Evolutionary conservation across 2,797 vertebrate genomes (phyloP), one percentile per base, ranked within the genome.

Genomic region (Otolemur crassicaudatus): DNA sequence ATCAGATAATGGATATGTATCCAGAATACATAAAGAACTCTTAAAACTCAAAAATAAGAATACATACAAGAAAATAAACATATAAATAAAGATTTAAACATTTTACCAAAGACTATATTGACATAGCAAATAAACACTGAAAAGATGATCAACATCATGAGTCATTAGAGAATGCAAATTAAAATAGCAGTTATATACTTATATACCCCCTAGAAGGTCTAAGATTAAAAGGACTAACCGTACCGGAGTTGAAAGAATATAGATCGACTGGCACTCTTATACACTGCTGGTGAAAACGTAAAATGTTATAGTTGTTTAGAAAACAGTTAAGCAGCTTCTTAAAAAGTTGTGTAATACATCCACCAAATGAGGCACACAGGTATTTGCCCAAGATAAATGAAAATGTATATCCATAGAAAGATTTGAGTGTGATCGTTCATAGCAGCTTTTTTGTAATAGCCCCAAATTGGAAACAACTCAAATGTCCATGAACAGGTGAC

Each of bases 261-360:
- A 43, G 76, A 87, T 76, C 27, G 70, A 76, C 20, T 69, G n/a
- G 31, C 75, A 83, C 60, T 69, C 37, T 87, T 46, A 87, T n/a
- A 37, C 27, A 90, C 7, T 82, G 31, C 60, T 87, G 31, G 14
- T 77, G 23, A 61, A 40, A 75, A 89, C 69, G 37, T 65, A 69
- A 87, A 91, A 46, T 72, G 23, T 70, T 70, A 53, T 27, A 70
- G 22, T 56, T 43, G 49, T 79, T 90, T 85, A 79, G n/a, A 11
- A 85, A 94, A 84, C 61, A 86, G 82, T 90, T 94, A 43, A 75
- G 34, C 75, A 91, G 34, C 19, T 58, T 72, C 56, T 91, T 91
- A 82, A 91, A 82, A 81, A 60, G 7, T 87, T 95, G 87, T 91
- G 76, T 37, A 49, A 53, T 70, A 61, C 9, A 46, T 40, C 6